Base-by-base conservation (phyloP, 2,888 invertebrate species). In the Cerastoderma edule region DNA sequence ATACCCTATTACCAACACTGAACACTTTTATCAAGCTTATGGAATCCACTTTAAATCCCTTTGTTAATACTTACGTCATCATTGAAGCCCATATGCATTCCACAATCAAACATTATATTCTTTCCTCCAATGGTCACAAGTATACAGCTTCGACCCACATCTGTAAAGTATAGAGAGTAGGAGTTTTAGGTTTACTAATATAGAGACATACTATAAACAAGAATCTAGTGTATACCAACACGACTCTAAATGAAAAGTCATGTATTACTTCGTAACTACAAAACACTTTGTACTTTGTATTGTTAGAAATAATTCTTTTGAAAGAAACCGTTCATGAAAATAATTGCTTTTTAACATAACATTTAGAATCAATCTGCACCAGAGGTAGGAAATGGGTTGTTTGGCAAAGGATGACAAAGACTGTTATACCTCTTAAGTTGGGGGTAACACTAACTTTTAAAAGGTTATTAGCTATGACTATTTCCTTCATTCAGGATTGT, bases 81-180 rank as follows among this genome's bases (percentile, higher is more conserved):
- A 88, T 98, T 97, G 91, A 96, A 99, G 0, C 99, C 99, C 99
- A 99, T 99, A 92, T 99, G 99, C 99, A 99, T 99, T 50, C 99
- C 99, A 93, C 99, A 99, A 92, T 99, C 99, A 65, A 99, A 94
- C 99, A 99, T 99, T 67, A 99, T 97, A 92, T 99, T 99, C 93
- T 99, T 99, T 28, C 98, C 98, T 54, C 98, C 98, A 95, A 99
- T 97, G 0, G 97, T 96, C 2, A 99, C 95, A 60, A 99, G 94
- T 85, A 99, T 96, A 90, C 99, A 99, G 91, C 99, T 99, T 66
- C 99, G 95, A 0, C 99, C 99, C 30, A 99, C 99, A 95, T 99
- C 99, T 91, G 69, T 27, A 79, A 67, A 28, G 56, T 28, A 28
- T 24, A 19, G 32, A 70, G 57, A 32, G n/a, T 8, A n/a, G n/a